Evolutionary conservation across 2,797 vertebrate genomes (phyloP), one percentile per base, ranked within the genome.

Genomic region (Neosilurus hyrtlii): DNA sequence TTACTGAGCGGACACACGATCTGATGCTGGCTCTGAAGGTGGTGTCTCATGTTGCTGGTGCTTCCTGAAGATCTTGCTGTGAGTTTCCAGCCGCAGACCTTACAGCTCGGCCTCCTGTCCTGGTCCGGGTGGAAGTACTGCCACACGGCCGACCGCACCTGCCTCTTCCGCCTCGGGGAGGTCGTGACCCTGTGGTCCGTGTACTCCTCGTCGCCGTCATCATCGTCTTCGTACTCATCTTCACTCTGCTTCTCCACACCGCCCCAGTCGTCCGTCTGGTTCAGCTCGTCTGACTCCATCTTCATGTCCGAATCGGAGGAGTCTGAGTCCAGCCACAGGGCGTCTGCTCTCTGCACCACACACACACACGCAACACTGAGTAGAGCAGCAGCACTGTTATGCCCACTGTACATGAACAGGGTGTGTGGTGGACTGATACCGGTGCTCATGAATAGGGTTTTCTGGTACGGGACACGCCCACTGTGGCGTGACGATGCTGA

Each of bases 21-120:
- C 73, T 78, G 80, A 72, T 85, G 83, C 59, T 78, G 80, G 30
- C 66, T 77, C 66, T 85, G 79, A 2, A 85, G 83, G n/a, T 85
- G 83, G 14, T 82, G 75, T 0, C 83, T 67, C 80, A 85, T 78
- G 80, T 81, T 84, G 83, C 73, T 85, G 0, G 83, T 78, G 65
- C 62, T 85, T 57, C 83, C 66, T 4, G 73, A 54, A 1, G 73
- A 82, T 1, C 79, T 73, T 0, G 71, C 57, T 9, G 80, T 56
- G 14, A 71, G 63, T 16, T 49, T 81, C 83, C 83, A 85, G 56
- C 83, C 59, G 0, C 83, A 85, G 56, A 85, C 71, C 67, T 82
- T 85, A 72, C 83, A 85, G 83, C 65, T 77, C 0, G 80, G 49
- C 0, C 22, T 68, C 43, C 26, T 57, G 12, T 78, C 73, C 80